These are phyloP conservation scores for Zygaena filipendulae DNA, from an alignment of 2,888 invertebrate species.

Conservation along the genomic window DNA sequence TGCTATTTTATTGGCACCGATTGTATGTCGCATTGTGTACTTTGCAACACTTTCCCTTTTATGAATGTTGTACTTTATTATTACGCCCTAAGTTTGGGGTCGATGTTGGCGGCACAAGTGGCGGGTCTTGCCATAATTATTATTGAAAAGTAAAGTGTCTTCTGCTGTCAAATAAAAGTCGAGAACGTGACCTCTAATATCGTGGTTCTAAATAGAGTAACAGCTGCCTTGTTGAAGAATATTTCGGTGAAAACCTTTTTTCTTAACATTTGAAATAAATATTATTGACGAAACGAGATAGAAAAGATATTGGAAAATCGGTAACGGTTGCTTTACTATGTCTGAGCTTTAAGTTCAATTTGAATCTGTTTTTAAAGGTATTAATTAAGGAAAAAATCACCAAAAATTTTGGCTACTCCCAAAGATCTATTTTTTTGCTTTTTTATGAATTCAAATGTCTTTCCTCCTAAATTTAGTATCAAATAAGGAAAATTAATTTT, in stretches of 20 bases:
- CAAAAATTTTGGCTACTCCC: too few species aligned
- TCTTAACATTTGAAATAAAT: too few species aligned
- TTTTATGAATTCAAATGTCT: background rate
- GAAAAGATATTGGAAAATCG: too few species aligned
- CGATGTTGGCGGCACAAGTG: too few species aligned
- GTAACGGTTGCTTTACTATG: too few species aligned
- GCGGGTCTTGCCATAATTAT: too few species aligned
- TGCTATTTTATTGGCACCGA: constrained; percentile 61
- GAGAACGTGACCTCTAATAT: constrained; percentile 27
- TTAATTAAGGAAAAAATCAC: too few species aligned
- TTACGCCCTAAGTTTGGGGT: constrained; percentile 32
- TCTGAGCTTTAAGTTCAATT: too few species aligned
- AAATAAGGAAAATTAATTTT: constrained; percentile 24
- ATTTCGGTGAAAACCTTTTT: constrained; percentile 4
- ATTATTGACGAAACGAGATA: too few species aligned
- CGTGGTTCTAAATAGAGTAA: too few species aligned
- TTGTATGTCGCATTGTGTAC: constrained; percentile 49
- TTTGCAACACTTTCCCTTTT: constrained; percentile 57
- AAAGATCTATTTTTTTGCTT: background rate
- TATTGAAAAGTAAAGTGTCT: too few species aligned
- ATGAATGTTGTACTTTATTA: constrained; percentile 53
- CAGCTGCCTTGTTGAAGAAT: background rate
- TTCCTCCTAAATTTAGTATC: constrained; percentile 11
- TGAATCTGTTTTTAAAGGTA: too few species aligned
- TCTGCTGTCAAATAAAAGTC: constrained; percentile 23